These are phyloP conservation scores for Yponomeuta malinellus DNA, from an alignment of 2,888 invertebrate species.

Conservation along the genomic window DNA sequence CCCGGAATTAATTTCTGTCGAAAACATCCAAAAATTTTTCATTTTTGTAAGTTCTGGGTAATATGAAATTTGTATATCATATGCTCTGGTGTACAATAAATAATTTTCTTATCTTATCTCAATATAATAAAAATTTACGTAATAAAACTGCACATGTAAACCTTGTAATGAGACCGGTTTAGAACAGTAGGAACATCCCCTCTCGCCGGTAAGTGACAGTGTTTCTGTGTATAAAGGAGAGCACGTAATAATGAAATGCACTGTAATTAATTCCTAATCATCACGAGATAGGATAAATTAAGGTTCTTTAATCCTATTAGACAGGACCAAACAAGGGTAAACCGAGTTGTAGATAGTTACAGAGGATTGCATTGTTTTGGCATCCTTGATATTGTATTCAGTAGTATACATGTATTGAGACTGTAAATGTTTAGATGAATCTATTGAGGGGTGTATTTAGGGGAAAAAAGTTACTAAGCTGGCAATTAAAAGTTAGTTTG, in stretches of 20 bases:
- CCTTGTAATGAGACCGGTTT: background rate
- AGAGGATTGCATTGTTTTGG: background rate
- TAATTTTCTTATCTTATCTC: no score
- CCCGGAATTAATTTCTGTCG: no score
- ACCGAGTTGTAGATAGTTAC: background rate
- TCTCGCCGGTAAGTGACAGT: constrained; percentile 1
- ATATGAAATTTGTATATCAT: no score
- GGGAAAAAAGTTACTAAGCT: background rate
- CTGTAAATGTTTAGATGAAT: no score
- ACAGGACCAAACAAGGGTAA: constrained; percentile 35
- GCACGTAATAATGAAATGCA: constrained; percentile 46
- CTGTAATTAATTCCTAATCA: constrained; percentile 49
- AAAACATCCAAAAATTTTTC: no score
- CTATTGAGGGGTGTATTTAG: background rate
- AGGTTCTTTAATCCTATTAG: constrained; percentile 42
- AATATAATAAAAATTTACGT: no score
- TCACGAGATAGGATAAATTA: constrained; percentile 36
- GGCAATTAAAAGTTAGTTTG: background rate
- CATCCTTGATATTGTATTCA: background rate
- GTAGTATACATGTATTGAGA: background rate
- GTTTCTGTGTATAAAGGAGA: constrained; percentile 18
- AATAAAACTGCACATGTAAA: no score
- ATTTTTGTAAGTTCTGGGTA: no score
- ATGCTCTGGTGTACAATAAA: no score
- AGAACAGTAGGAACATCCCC: constrained; percentile 15